phyloP scores from a whole-genome alignment of 1,140 invertebrate species.

The Neodiprion virginianus region DNA sequence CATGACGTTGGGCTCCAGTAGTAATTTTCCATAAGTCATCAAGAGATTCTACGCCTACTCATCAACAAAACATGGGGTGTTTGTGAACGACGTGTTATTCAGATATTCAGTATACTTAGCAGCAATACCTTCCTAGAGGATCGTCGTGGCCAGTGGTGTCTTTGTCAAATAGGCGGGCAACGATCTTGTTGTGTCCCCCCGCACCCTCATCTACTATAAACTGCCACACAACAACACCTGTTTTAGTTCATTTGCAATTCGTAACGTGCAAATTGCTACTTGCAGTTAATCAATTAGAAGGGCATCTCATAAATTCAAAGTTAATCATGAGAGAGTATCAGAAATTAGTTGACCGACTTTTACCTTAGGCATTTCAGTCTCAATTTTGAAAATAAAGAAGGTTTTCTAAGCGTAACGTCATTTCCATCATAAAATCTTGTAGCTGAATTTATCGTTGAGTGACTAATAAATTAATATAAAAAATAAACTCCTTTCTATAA shows the following conservation, averaged over 20 bases:
- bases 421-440: not conserved
- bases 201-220: slow-evolving; percentile 59
- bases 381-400: no score
- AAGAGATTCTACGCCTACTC: no score
- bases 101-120: not conserved
- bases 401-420: not conserved
- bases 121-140: slow-evolving; percentile 78
- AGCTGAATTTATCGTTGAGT: no score
- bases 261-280: not conserved
- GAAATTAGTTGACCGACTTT: no score
- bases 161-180: slow-evolving; percentile 76
- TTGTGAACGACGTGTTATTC: not conserved
- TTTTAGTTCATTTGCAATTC: slow-evolving; percentile 38
- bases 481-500: no score
- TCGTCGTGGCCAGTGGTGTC: slow-evolving; percentile 80
- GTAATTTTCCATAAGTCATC: no score
- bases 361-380: no score
- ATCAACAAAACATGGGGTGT: not conserved
- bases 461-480: no score
- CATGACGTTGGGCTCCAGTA: no score
- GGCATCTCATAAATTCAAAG: no score
- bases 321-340: no score
- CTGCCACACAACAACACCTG: slow-evolving; percentile 54
- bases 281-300: not conserved
- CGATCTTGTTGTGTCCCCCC: slow-evolving; percentile 50